These are phyloP conservation scores for Spilosoma lubricipeda DNA, from an alignment of 2,888 invertebrate species.

Conservation along the genomic window DNA sequence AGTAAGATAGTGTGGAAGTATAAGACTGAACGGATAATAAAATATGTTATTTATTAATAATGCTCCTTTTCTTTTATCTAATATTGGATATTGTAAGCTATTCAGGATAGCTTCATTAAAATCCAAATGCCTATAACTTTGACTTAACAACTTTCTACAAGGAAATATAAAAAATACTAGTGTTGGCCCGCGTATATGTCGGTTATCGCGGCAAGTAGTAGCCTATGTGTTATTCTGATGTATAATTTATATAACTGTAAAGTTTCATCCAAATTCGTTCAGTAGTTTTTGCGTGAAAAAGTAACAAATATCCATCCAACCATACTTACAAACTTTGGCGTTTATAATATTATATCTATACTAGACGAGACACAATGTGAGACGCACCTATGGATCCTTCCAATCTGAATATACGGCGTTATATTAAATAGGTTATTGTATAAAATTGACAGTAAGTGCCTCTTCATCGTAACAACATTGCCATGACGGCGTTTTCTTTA, in stretches of 20 bases:
- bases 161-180: neutral
- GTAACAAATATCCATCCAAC: too few relatives aligned
- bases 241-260: too few relatives aligned
- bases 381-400: neutral
- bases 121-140: neutral
- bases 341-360: too few relatives aligned
- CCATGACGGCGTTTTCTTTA: neutral
- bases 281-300: too few relatives aligned
- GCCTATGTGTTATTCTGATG: too few relatives aligned
- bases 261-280: too few relatives aligned
- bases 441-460: constrained; percentile 8
- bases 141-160: neutral
- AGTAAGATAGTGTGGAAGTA: too few relatives aligned
- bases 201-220: too few relatives aligned
- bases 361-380: neutral
- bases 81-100: neutral
- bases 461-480: constrained; percentile 5
- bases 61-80: neutral
- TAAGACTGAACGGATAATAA: too few relatives aligned
- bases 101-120: neutral
- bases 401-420: neutral
- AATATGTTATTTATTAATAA: too few relatives aligned
- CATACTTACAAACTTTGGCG: too few relatives aligned
- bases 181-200: too few relatives aligned
- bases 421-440: constrained; percentile 7